Evolutionary conservation across 2,113 vertebrate species (phyloP), one percentile per base, ranked within the genome.

Genomic region (Mormyrus lacerda): DNA sequence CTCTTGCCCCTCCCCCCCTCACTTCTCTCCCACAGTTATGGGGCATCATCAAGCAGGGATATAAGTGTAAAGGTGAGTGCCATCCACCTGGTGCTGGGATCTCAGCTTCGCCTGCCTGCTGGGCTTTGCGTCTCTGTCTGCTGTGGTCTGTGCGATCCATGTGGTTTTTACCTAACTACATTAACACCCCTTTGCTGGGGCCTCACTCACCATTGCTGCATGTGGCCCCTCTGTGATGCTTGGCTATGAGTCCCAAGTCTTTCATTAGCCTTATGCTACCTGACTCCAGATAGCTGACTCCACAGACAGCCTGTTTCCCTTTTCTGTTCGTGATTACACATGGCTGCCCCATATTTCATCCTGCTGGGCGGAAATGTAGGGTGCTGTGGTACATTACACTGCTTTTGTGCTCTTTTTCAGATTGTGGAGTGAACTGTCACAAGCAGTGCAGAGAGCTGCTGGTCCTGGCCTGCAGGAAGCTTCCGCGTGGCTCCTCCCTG

Each of bases 31-130:
- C 88, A 89, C 96, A 99, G 98, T 97, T 99, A 87, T 99, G 98
- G 98, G 98, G 98, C 88, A 98, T 99, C 95, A 99, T 99, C 95
- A 99, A 99, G 93, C 98, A 99, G 95, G 98, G 98, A 92, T 98
- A 97, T 95, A 99, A 98, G 95, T 99, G 98, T 94, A 99, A 98
- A 99, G 98, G 98, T 99, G 97, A 88, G 65, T 89, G 90, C 21
- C 86, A 19, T 47, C n/a, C 39, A 11, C 79, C n/a, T 42, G 35
- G 15, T 17, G 4, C 53, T 48, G 17, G 17, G 58, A 55, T 58
- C 42, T 21, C 4, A 3, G 35, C 35, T 50, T 53, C 3, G n/a
- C 5, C 8, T 48, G 24, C 15, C 31, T 39, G 35, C 35, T 76
- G 69, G 31, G 15, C 4, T 31, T 11, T 76, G 73, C 31, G 8